Base-by-base conservation (phyloP, 2,113 vertebrate species). In the Baryphthengus martii region DNA sequence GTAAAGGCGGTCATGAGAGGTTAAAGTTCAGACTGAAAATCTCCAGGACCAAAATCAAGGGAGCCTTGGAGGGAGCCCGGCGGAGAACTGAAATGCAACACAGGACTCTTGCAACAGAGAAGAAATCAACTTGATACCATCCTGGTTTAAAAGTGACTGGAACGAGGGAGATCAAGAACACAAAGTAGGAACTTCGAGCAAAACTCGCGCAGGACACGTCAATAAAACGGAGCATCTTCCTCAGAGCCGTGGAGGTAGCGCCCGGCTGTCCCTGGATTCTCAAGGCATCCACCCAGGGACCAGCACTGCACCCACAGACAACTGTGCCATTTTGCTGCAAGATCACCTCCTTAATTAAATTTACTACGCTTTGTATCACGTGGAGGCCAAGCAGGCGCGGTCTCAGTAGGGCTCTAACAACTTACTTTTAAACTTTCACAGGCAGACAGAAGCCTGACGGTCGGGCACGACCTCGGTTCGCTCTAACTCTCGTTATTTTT, bases 1-100 rank as follows among this genome's bases (percentile, higher is more conserved):
- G 67, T 5, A 1, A 1, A 55, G 65, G 61, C 8, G 39, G 20
- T 42, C 28, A 2, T 0, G 9, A 52, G 37, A n/a, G 40, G 65
- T 26, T 65, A 13, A 10, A 50, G 16, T 55, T 71, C 70, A 85
- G 66, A 1, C 42, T 26, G 29, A 47, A 74, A 5, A 68, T 45
- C 39, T 61, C 50, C 59, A 63, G 71, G 25, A 85, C 71, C 37
- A 29, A 85, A 50, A 49, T 6, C 61, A 47, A 66, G 33, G 66
- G 1, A 84, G 62, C 37, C 53, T 24, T 7, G 33, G 63, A 65
- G 70, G 24, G 24, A 66, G 55, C n/a, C 63, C 33, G 62, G n/a
- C 50, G 59, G 25, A 49, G 76, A 82, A 50, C 26, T 25, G 47
- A 66, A 55, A 49, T 39, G 65, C 62, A 25, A 23, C 0, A 1